These are phyloP conservation scores for Dicyrtoma fusca DNA, from an alignment of 2,888 invertebrate species.

Conservation along the genomic window DNA sequence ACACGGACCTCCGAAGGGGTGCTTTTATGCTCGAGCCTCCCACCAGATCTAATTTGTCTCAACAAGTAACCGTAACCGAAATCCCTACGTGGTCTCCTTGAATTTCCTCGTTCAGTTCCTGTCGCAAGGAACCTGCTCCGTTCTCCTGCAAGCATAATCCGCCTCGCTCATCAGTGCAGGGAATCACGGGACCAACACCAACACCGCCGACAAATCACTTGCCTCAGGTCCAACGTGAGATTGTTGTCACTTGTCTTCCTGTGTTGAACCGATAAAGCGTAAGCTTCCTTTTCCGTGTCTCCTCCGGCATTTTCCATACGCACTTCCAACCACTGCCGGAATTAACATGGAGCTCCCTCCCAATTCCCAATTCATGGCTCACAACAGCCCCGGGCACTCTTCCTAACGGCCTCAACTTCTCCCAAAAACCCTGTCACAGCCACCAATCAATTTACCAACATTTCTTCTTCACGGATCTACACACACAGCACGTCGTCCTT, in stretches of 20 bases:
- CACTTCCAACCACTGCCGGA: neutral
- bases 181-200: neutral
- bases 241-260: neutral
- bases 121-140: too few relatives aligned
- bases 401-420: too few relatives aligned
- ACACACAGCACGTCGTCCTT: too few relatives aligned
- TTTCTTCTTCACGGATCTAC: too few relatives aligned
- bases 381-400: too few relatives aligned
- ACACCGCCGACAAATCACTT: slow-evolving; percentile 19
- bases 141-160: neutral
- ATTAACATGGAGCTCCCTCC: too few relatives aligned
- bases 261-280: too few relatives aligned
- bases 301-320: too few relatives aligned
- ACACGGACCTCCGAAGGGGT: neutral
- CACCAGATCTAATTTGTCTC: slow-evolving; percentile 41
- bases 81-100: slow-evolving; percentile 11
- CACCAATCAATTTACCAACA: too few relatives aligned
- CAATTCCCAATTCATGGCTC: too few relatives aligned
- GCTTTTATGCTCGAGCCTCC: slow-evolving; percentile 4
- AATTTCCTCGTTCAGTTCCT: neutral
- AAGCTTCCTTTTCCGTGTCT: neutral
- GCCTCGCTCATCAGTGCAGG: neutral
- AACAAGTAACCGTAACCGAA: slow-evolving; percentile 35
- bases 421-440: too few relatives aligned
- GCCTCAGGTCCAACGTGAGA: slow-evolving; percentile 16